Percentiles rank a stretch among this genome's conserved stretches.
Evolutionary conservation across 2,797 vertebrate genomes (phyloP).

Genomic region (Crossoptilon crossoptilon): DNA sequence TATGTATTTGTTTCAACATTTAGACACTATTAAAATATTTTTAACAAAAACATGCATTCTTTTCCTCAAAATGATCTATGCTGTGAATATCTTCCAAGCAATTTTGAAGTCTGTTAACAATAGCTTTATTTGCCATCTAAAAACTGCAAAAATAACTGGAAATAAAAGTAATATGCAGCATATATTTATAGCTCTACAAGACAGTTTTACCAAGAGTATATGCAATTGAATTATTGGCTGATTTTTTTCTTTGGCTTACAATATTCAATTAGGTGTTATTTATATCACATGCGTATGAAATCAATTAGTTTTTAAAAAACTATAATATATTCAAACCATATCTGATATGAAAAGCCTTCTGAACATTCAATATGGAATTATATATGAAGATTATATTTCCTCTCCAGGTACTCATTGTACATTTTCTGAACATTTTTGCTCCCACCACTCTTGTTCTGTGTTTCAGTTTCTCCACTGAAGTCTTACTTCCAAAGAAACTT

Average conservation of each 20-base stretch:
- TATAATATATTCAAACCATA: not conserved
- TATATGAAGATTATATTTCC: not conserved
- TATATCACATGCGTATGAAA: not conserved
- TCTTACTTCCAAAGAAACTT: not conserved
- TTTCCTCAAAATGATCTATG: not conserved
- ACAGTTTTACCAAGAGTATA: not conserved
- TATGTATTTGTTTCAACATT: not conserved
- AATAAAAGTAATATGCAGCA: conserved; percentile 19
- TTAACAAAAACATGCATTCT: not conserved
- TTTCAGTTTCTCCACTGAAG: not conserved
- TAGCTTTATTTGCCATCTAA: conserved; percentile 31
- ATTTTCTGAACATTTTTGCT: not conserved
- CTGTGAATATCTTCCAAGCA: not conserved
- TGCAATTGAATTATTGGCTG: not conserved
- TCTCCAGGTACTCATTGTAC: not conserved
- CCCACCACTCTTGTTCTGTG: not conserved
- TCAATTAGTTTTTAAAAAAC: conserved; percentile 7
- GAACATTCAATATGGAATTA: not conserved
- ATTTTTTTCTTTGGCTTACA: conserved; percentile 19
- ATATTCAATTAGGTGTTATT: conserved; percentile 25
- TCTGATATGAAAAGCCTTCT: not conserved
- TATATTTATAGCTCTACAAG: conserved; percentile 23
- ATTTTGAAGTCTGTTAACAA: not conserved
- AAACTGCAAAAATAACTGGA: not conserved
- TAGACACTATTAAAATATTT: not conserved